A percentile compares a stretch with the other conserved stretches of the same genome.
These are phyloP conservation scores for Cephus rjabovi DNA, from an alignment of 2,888 invertebrate species.

Conservation along the genomic window DNA sequence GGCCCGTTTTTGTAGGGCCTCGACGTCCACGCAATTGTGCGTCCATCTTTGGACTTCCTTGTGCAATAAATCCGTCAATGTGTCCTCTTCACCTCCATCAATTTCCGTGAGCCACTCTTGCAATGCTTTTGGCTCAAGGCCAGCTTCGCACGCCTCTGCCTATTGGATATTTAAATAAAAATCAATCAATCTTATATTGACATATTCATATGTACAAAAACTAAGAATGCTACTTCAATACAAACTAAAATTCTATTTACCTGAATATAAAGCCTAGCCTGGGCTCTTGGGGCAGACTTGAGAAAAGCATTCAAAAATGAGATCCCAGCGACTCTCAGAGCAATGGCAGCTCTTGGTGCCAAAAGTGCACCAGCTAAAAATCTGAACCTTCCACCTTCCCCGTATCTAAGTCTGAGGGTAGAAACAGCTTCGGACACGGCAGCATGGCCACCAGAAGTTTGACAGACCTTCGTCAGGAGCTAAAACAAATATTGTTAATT, in stretches of 20 bases:
- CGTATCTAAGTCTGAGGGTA: conserved; percentile 86
- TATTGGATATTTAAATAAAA: conserved; percentile 24
- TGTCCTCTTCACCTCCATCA: conserved; percentile 54
- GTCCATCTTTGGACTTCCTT: conserved; percentile 82
- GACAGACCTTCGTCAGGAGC: conserved; percentile 87
- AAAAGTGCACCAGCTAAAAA: conserved; percentile 90
- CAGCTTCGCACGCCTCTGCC: conserved; percentile 65
- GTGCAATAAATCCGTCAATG: conserved; percentile 55
- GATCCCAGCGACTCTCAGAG: conserved; percentile 81
- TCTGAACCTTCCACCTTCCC: conserved; percentile 92
- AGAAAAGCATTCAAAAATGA: conserved; percentile 87
- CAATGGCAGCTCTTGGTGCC: conserved; percentile 76
- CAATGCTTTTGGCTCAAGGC: conserved; percentile 59
- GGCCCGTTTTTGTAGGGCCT: conserved; percentile 77
- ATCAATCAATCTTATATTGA: conserved; percentile 4
- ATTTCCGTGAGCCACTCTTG: conserved; percentile 58
- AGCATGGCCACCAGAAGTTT: conserved; percentile 81
- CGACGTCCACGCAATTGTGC: conserved; percentile 83
- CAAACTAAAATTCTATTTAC: conserved; percentile 52
- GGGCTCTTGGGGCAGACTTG: conserved; percentile 79
- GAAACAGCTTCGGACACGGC: conserved; percentile 92
- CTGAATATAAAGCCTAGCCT: conserved; percentile 85
- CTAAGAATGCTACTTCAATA: not conserved
- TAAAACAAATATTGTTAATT: conserved; percentile 60
- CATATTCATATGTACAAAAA: not conserved